Conservation (phyloP, 2,888 invertebrate species). For the Eupeodes luniger region DNA sequence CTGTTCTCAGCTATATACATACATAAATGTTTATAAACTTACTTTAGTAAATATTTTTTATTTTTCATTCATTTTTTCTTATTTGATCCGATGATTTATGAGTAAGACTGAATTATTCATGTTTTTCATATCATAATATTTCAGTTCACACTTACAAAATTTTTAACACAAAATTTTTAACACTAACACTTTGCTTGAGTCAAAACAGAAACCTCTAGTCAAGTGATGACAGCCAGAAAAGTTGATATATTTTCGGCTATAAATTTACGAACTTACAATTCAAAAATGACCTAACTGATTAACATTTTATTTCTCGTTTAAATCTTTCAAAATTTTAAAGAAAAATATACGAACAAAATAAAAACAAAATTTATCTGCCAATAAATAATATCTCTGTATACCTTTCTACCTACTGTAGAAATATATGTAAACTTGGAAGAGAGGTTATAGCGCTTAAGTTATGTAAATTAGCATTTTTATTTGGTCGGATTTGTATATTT, state of each 20-base stretch:
- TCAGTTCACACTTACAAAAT: slow-evolving; percentile 15
- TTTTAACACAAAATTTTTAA: not conserved
- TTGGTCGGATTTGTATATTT: not conserved
- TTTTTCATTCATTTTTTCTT: not conserved
- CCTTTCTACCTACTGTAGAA: not conserved
- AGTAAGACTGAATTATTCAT: not conserved
- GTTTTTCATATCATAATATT: not conserved
- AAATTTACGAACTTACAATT: not conserved
- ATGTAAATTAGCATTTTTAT: slow-evolving; percentile 4
- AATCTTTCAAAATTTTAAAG: not conserved
- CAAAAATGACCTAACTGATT: not conserved
- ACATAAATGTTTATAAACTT: no score
- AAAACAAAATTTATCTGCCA: not conserved
- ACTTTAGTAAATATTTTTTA: not conserved
- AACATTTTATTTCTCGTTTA: slow-evolving; percentile 5
- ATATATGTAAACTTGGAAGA: not conserved
- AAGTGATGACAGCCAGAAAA: not conserved
- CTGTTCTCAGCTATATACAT: no score
- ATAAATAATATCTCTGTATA: slow-evolving; percentile 4
- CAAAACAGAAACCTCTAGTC: not conserved
- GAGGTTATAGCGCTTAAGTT: not conserved
- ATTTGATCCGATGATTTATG: not conserved
- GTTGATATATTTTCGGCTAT: not conserved
- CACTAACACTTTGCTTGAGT: not conserved
- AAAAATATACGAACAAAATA: not conserved